phyloP scores from a whole-genome alignment of 1,140 invertebrate genomes.

The Maniola jurtina region DNA sequence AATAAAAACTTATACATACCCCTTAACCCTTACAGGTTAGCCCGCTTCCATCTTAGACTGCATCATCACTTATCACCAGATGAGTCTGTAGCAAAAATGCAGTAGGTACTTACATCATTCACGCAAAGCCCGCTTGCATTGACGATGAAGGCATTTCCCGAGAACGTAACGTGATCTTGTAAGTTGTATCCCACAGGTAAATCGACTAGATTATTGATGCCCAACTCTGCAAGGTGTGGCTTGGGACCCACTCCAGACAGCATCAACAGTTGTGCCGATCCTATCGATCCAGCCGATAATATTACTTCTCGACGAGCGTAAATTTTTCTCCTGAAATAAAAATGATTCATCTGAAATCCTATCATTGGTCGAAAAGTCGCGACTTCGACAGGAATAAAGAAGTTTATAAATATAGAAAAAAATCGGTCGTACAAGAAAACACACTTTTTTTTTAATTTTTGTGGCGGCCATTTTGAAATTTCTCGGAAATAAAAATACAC shows the following conservation, averaged over 20 bases:
- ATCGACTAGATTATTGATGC: slow-evolving; percentile 81
- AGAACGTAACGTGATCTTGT: slow-evolving; percentile 87
- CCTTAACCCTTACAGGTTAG: too few relatives aligned
- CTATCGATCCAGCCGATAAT: slow-evolving; percentile 84
- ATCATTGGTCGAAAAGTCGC: too few relatives aligned
- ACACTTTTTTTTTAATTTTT: too few relatives aligned
- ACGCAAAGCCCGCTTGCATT: slow-evolving; percentile 81
- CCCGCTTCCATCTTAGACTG: too few relatives aligned
- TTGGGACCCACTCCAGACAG: slow-evolving; percentile 83
- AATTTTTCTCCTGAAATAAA: slow-evolving; percentile 70
- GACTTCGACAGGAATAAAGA: too few relatives aligned
- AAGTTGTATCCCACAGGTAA: slow-evolving; percentile 90
- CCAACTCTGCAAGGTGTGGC: slow-evolving; percentile 74
- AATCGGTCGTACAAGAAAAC: too few relatives aligned
- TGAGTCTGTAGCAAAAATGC: too few relatives aligned
- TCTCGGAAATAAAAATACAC: too few relatives aligned
- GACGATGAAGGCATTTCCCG: slow-evolving; percentile 83
- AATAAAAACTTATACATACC: too few relatives aligned
- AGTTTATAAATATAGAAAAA: too few relatives aligned
- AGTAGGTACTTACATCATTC: slow-evolving; percentile 66
- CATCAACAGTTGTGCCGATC: slow-evolving; percentile 86
- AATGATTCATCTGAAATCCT: neutral
- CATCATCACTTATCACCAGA: too few relatives aligned
- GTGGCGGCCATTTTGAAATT: too few relatives aligned
- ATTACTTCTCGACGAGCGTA: slow-evolving; percentile 81